Evolutionary conservation across 2,113 vertebrate genomes (phyloP), one percentile per base, ranked within the genome.

Genomic region (Oostethus manadensis): DNA sequence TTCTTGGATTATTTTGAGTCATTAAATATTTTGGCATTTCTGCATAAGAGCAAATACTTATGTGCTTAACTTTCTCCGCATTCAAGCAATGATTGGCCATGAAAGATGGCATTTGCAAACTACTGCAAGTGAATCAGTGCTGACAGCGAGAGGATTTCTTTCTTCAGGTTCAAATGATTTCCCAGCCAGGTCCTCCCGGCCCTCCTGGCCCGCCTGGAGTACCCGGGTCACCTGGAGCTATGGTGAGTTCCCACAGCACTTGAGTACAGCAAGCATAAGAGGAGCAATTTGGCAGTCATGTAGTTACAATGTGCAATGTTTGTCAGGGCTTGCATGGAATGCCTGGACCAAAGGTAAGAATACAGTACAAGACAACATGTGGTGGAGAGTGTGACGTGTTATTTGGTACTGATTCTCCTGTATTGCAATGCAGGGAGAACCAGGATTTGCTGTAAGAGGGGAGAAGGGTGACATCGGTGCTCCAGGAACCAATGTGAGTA

Each of bases 291-390:
- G 16, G 60, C 18, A 44, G 10, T 51, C 44, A 61, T 15, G 23
- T 4, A 43, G 53, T 84, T 5, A 78, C 43, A 16, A 13, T 29
- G 8, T n/a, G 9, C 9, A 6, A 3, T 76, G 10, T 70, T 26
- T 89, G 68, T 4, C 82, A 97, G 94, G 94, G 95, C 26, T 87
- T 91, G 79, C 92, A 93, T 85, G 94, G 94, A 77, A 89, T 92
- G 66, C 93, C 94, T 51, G 94, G 94, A 18, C 91, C 91, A 58
- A 95, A 97, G 93, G 94, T 97, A 83, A 91, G 89, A 73, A 15
- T 62, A 9, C 1, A 40, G 13, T 11, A 42, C 9, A 17, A 18
- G 20, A n/a, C 22, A 0, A 6, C 23, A 26, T 62, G 7, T 44
- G 23, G 1, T 6, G 15, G 22, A 35, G 29, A 21, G 17, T 70